Conservation (phyloP, 2,888 invertebrate species). For the Mimas tiliae region DNA sequence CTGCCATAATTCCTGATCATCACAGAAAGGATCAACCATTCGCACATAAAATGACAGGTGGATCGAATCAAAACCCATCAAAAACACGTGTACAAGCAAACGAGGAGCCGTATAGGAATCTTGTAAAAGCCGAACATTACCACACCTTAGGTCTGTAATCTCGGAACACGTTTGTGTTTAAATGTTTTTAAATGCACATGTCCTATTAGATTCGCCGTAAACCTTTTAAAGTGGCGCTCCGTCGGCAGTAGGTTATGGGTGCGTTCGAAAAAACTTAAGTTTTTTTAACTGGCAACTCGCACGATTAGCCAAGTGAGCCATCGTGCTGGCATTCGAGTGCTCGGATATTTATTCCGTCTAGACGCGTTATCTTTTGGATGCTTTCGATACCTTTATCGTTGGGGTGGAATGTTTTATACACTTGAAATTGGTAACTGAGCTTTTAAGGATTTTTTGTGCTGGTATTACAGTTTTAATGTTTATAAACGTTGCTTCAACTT, state of each 20-base stretch:
- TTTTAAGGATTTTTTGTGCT: constrained; percentile 48
- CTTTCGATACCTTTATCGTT: constrained; percentile 71
- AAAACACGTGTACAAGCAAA: neutral
- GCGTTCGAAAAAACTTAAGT: constrained; percentile 58
- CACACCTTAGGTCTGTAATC: constrained; percentile 62
- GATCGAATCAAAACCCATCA: constrained; percentile 7
- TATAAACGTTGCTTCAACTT: neutral
- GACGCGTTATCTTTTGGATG: constrained; percentile 74
- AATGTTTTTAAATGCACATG: constrained; percentile 65
- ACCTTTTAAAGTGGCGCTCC: constrained; percentile 67
- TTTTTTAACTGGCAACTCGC: constrained; percentile 62
- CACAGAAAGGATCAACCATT: too few relatives aligned
- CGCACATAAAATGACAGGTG: neutral
- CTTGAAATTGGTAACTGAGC: constrained; percentile 65
- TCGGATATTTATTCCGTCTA: constrained; percentile 80
- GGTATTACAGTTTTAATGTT: constrained; percentile 10
- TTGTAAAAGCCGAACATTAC: constrained; percentile 40
- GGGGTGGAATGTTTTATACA: constrained; percentile 76
- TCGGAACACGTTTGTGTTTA: constrained; percentile 59
- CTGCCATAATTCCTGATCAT: too few relatives aligned
- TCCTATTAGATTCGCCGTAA: constrained; percentile 75
- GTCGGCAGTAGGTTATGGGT: constrained; percentile 64
- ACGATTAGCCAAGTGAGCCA: constrained; percentile 84
- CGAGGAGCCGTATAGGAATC: constrained; percentile 15
- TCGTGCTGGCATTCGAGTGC: constrained; percentile 79